Evolutionary conservation across 2,113 vertebrate species (phyloP), one percentile per base, ranked within the genome.

Genomic region (Hemibagrus wyckioides): DNA sequence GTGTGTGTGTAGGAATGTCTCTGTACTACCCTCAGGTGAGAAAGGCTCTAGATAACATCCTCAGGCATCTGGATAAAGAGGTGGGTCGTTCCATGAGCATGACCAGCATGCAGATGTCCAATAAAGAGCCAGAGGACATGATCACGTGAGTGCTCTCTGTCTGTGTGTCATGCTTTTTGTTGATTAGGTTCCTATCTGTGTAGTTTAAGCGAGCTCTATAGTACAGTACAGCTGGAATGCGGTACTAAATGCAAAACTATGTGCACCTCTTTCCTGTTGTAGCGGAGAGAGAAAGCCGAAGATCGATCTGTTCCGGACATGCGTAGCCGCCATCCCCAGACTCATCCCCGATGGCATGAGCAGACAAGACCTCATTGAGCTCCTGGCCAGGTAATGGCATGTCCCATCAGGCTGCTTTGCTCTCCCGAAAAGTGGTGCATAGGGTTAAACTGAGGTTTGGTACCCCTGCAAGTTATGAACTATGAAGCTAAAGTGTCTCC

Each of bases 51-150:
- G 98, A 99, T 85, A 99, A 96, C 95, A 99, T 99, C 90, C 96
- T 99, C 79, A 94, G 98, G 75, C 97, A 99, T 92, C 93, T 99
- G 91, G 98, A 99, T 94, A 99, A 99, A 94, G 98, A 99, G 91
- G 98, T 99, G 90, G 98, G 98, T 57, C 97, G 98, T 87, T 97
- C 98, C 4, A 99, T 99, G 98, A 99, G 98, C 90, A 98, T 99
- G 98, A 99, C 98, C 25, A 99, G 94, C 23, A 96, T 99, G 61
- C 98, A 99, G 94, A 99, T 99, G 98, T 99, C 97, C 84, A 99
- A 99, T 90, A 99, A 99, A 91, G 98, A 99, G 87, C 98, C 98
- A 1, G 98, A 99, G 93, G 98, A 99, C 88, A 99, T 99, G 98
- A 99, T 99, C 88, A 99, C 98, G 98, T 77, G 23, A 54, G 25